Base-by-base conservation (phyloP, 2,797 vertebrate species). In the Mycteria americana region DNA sequence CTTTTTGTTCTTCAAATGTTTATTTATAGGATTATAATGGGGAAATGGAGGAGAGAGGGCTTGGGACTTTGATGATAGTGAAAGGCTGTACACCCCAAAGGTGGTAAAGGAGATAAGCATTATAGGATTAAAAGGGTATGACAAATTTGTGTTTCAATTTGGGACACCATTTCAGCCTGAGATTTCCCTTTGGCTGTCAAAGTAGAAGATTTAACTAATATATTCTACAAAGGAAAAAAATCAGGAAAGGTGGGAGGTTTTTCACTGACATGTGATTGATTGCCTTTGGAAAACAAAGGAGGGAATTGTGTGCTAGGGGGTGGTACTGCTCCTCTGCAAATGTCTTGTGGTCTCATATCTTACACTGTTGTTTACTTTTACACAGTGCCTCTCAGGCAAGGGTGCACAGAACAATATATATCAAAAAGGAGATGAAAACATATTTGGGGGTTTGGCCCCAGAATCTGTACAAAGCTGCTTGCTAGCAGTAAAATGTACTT, bases 1-100 rank as follows among this genome's bases (percentile, higher is more conserved):
- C 23, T 89, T 95, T 97, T 97, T 97, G 85, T 96, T 88, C 95
- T 78, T 95, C 81, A 84, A 57, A 94, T 93, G 84, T 94, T 97
- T 96, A 89, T 91, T 92, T 89, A 97, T 78, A 76, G 48, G 77
- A 87, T 96, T 97, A 93, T 91, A 80, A 84, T 92, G 73, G 81
- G 88, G 67, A 89, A 73, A 89, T 24, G 31, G 56, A 92, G 74
- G 75, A 95, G 64, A 93, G 70, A 88, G 56, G 48, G 72, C 48
- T 95, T 97, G 67, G 45, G 75, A 89, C 73, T 96, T 97, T 96
- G 96, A 95, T 96, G 95, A 95, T 96, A 88, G 53, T n/a, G 39
- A 91, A 96, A 95, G 83, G 68, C 94, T 94, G 51, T 89, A 75
- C 53, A 76, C 68, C 83, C 86, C 56, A 95, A 92, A 95, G 85